A percentile compares a stretch with the other conserved stretches of the same genome.
Evolutionary conservation across 2,888 invertebrate genomes (phyloP).

Genomic region (Ephialtes manifestator): DNA sequence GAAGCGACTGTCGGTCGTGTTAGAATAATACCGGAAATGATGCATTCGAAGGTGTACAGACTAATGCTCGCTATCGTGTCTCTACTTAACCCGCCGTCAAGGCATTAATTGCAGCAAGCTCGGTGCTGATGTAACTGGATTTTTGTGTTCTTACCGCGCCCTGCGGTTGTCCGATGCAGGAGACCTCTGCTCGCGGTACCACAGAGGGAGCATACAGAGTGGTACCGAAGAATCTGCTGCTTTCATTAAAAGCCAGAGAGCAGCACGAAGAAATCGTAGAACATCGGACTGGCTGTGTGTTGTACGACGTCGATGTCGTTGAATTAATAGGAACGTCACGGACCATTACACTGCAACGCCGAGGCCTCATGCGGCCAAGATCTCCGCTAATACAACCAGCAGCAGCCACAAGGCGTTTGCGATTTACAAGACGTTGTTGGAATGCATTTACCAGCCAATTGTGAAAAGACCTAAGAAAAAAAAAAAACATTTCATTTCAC

Average conservation of each 20-base stretch:
- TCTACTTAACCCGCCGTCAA: slow-evolving; percentile 29
- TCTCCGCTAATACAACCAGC: slow-evolving; percentile 47
- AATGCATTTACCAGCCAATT: slow-evolving; percentile 37
- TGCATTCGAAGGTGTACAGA: slow-evolving; percentile 23
- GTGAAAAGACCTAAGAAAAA: slow-evolving; percentile 36
- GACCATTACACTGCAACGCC: slow-evolving; percentile 67
- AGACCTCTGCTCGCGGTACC: slow-evolving; percentile 36
- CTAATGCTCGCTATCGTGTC: slow-evolving; percentile 37
- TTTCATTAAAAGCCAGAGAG: slow-evolving; percentile 40
- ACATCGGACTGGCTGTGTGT: slow-evolving; percentile 57
- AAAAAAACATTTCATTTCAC: slow-evolving; percentile 39
- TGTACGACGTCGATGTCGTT: slow-evolving; percentile 69
- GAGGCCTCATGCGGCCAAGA: slow-evolving; percentile 56
- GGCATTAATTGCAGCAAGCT: slow-evolving; percentile 52
- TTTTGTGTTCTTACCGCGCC: slow-evolving; percentile 52
- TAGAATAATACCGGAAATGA: slow-evolving; percentile 33
- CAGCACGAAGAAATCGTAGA: slow-evolving; percentile 61
- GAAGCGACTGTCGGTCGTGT: not conserved
- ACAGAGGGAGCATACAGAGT: slow-evolving; percentile 15
- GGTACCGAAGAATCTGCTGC: slow-evolving; percentile 48
- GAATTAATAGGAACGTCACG: slow-evolving; percentile 72
- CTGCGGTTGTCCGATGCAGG: slow-evolving; percentile 42
- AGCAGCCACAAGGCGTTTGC: slow-evolving; percentile 51
- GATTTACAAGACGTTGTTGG: slow-evolving; percentile 46
- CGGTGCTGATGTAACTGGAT: slow-evolving; percentile 41